phyloP scores from a whole-genome alignment of 2,888 invertebrate genomes.

The Sarcophaga carnaria region DNA sequence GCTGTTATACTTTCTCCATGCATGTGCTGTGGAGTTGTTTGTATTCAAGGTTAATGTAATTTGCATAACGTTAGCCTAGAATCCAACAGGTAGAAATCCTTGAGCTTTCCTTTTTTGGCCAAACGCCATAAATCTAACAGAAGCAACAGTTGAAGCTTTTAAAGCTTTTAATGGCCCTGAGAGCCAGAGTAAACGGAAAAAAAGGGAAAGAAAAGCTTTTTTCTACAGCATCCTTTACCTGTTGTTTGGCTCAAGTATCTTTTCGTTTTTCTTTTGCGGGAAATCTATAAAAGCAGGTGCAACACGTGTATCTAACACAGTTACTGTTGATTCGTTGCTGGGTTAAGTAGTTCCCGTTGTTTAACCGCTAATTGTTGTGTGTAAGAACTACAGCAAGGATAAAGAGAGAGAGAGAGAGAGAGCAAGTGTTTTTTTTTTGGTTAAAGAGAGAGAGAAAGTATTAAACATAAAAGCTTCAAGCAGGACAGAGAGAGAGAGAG shows the following conservation, averaged over 20 bases:
- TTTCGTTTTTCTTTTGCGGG: slow-evolving; percentile 23
- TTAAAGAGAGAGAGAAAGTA: not conserved
- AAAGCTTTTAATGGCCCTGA: not conserved
- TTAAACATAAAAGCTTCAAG: not conserved
- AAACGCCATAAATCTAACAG: slow-evolving; percentile 4
- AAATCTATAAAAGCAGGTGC: slow-evolving; percentile 68
- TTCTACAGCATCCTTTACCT: slow-evolving; percentile 63
- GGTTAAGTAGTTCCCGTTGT: slow-evolving; percentile 25
- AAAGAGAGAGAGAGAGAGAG: not conserved
- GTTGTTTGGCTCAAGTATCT: not conserved
- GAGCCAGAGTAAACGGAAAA: slow-evolving; percentile 17
- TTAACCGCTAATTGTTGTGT: not conserved
- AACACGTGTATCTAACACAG: slow-evolving; percentile 65
- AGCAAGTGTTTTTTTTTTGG: not conserved
- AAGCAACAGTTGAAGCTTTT: slow-evolving; percentile 62
- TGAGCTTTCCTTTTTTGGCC: slow-evolving; percentile 28
- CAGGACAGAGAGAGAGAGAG: not conserved
- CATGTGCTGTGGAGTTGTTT: slow-evolving; percentile 36
- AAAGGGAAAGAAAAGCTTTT: slow-evolving; percentile 20
- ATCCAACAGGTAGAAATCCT: slow-evolving; percentile 66
- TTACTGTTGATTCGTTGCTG: slow-evolving; percentile 61
- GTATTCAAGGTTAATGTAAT: slow-evolving; percentile 62
- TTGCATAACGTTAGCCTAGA: slow-evolving; percentile 39
- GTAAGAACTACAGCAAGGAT: not conserved
- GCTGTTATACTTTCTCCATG: slow-evolving; percentile 13